Evolutionary conservation across 2,888 invertebrate genomes (phyloP).

Genomic region (Caenorhabditis auriculariae): DNA sequence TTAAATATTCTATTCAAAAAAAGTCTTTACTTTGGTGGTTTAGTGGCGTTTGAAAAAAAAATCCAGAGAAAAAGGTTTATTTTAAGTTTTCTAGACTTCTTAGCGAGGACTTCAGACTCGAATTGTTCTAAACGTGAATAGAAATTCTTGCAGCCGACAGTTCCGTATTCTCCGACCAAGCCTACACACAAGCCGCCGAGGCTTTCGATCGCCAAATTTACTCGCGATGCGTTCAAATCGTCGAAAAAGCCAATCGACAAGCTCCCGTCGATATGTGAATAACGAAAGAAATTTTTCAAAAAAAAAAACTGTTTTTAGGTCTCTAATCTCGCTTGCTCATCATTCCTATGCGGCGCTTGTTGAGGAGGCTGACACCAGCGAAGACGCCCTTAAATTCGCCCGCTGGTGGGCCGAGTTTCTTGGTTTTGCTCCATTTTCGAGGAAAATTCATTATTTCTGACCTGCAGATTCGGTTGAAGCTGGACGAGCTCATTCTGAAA

Average conservation of each 20-base stretch:
- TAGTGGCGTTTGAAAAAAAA: background rate
- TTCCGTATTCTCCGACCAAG: conserved; percentile 11
- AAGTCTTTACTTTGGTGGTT: background rate
- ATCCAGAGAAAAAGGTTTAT: background rate
- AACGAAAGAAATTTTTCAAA: background rate
- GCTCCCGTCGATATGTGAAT: conserved; percentile 28
- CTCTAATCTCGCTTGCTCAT: conserved; percentile 33
- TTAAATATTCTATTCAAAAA: no score
- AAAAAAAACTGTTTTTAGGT: conserved; percentile 16
- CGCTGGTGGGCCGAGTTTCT: conserved; percentile 38
- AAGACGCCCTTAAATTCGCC: conserved; percentile 33
- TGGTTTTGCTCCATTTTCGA: no score
- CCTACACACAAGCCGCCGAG: conserved; percentile 27
- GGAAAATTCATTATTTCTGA: no score
- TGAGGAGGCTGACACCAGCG: conserved; percentile 19
- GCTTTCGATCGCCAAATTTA: conserved; percentile 44
- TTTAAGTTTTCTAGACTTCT: background rate
- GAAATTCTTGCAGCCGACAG: conserved; percentile 23
- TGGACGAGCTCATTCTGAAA: conserved; percentile 21
- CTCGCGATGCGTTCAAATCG: conserved; percentile 35
- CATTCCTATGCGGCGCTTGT: conserved; percentile 38
- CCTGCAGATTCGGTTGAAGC: conserved; percentile 33
- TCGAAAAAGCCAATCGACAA: conserved; percentile 31
- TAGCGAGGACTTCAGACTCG: no score
- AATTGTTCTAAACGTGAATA: no score